Evolutionary conservation across 2,888 invertebrate species (phyloP).

Genomic region (Amorpha juglandis): DNA sequence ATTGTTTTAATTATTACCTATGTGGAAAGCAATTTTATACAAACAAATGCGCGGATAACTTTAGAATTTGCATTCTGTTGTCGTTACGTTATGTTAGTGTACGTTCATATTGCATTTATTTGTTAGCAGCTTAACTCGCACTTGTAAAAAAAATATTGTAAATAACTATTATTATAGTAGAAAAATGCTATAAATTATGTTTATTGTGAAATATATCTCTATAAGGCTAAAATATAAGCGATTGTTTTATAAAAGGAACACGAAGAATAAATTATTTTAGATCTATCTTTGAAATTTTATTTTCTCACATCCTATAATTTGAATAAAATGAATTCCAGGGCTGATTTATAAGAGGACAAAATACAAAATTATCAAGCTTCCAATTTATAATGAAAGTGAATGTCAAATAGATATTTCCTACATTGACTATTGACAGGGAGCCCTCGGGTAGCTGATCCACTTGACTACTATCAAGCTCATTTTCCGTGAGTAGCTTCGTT

Average conservation of each 20-base stretch:
- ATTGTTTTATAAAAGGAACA: constrained; percentile 81
- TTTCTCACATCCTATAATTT: background rate
- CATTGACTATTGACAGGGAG: no score
- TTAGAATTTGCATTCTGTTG: constrained; percentile 2
- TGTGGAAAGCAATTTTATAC: constrained; percentile 12
- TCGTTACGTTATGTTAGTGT: constrained; percentile 10
- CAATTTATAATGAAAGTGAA: no score
- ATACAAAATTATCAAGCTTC: no score
- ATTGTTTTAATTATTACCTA: background rate
- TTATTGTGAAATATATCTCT: constrained; percentile 70
- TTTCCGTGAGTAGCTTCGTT: no score
- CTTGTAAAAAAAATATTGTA: constrained; percentile 44
- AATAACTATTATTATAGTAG: constrained; percentile 62
- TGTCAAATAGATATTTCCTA: no score
- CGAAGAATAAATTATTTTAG: constrained; percentile 83
- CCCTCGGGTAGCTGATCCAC: no score
- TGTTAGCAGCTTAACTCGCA: constrained; percentile 15
- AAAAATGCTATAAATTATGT: constrained; percentile 68
- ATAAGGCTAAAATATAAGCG: constrained; percentile 66
- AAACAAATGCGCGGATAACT: background rate
- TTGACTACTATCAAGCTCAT: no score
- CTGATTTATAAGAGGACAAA: background rate
- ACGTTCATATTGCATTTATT: constrained; percentile 11
- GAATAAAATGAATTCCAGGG: no score
- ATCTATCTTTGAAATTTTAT: constrained; percentile 41